Evolutionary conservation across 1,140 invertebrate genomes (phyloP).

Genomic region (Idris sp.): DNA sequence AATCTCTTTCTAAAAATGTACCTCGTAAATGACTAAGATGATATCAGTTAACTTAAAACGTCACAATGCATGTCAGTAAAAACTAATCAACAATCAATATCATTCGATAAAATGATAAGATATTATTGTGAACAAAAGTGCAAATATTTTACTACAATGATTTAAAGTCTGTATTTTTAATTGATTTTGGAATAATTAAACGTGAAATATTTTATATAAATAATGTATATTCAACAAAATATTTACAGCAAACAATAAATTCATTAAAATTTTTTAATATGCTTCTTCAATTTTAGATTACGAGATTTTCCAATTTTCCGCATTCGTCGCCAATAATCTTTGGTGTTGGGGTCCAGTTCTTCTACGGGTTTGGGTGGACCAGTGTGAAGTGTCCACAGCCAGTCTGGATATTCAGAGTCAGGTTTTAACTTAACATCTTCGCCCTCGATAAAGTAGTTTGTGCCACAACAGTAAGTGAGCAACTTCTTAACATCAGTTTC

Average conservation of each 20-base stretch:
- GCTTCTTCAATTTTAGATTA: constrained; percentile 80
- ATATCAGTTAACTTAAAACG: no score
- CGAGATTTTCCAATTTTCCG: constrained; percentile 80
- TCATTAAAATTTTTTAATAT: not conserved
- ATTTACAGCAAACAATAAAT: not conserved
- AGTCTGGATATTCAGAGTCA: constrained; percentile 94
- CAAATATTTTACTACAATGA: no score
- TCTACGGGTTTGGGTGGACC: constrained; percentile 81
- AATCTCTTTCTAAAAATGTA: no score
- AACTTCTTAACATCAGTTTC: constrained; percentile 91
- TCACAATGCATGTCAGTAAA: no score
- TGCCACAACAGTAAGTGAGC: constrained; percentile 90
- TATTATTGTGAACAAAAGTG: no score
- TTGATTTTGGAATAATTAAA: no score
- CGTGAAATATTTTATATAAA: no score
- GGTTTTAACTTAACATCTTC: constrained; percentile 90
- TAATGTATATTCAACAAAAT: constrained; percentile 6
- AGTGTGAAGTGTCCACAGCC: constrained; percentile 89
- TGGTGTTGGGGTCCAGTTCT: constrained; percentile 88
- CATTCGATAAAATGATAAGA: no score
- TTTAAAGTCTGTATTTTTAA: no score
- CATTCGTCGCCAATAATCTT: constrained; percentile 88
- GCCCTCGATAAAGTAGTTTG: constrained; percentile 86
- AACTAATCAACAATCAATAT: no score
- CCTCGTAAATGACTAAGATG: no score